Base-by-base conservation (phyloP, 1,140 invertebrate species). In the Cylas formicarius region DNA sequence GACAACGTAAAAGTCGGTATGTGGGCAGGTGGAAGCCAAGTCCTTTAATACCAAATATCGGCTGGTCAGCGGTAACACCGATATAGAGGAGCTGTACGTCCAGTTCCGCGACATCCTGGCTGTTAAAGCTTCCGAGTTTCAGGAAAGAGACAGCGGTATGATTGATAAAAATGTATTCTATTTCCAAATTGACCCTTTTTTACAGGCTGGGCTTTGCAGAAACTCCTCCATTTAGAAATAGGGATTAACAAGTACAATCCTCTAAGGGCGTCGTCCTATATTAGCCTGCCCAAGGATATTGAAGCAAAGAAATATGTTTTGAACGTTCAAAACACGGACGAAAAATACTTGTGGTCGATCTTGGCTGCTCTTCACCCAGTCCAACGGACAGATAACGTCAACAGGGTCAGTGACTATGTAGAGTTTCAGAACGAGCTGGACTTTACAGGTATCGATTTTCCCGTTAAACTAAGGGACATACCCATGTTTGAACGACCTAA, bases 401-500 rank as follows among this genome's bases (percentile, higher is more conserved):
- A 38, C 53, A 36, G 53, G 61, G 48, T 4, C 33, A 11, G 18
- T 7, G 22, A 35, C 33, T 35, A 35, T 35, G 5, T 18, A 21
- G 18, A 18, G 4, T 31, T 35, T 35, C 18, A 35, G 33, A 35
- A 35, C 17, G 33, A 35, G 16, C 33, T 68, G 22, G 65, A 68
- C 19, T 67, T 65, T 53, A 33, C 50, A 28, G 54, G 52, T 36
- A 36, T 69, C n/a, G 36, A 51, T 14, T 68, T 69, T 48, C 66
- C 64, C 6, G 53, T 67, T 8, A 55, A 60, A 52, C 46, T 68
- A 39, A 47, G 36, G 23, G 58, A 67, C 56, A 59, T 68, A 31
- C 13, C 22, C 34, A 62, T 60, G 56, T 55, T 68, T 42, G 63
- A 67, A 56, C 49, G 54, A 38, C 38, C 60, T 38, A 69, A 68